A percentile compares a stretch with the other conserved stretches of the same genome.
These are phyloP conservation scores for Tenthredo livida DNA, from an alignment of 2,888 invertebrate genomes.

Conservation along the genomic window DNA sequence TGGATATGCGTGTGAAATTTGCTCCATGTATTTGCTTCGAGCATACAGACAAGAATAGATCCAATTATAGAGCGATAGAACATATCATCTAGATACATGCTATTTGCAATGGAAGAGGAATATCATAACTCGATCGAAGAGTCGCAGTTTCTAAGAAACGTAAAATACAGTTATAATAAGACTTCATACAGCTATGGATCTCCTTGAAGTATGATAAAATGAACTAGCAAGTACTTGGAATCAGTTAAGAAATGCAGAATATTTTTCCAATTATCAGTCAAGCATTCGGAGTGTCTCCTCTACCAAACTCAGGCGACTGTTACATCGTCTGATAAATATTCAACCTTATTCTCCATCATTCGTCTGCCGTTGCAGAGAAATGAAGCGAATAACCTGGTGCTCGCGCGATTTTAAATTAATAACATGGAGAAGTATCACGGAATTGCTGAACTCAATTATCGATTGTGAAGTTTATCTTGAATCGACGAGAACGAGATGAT, in stretches of 20 bases:
- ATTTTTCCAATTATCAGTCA: not conserved
- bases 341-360: not conserved
- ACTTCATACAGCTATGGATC: not conserved
- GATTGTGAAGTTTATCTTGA: slow-evolving; percentile 14
- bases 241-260: not conserved
- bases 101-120: not conserved
- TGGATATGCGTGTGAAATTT: not conserved
- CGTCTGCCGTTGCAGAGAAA: not conserved
- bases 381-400: not conserved
- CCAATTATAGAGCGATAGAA: not conserved
- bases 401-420: not conserved
- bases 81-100: not conserved
- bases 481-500: slow-evolving; percentile 2
- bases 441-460: not conserved
- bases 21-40: not conserved
- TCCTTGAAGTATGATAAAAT: not conserved
- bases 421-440: not conserved
- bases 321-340: not conserved
- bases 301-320: not conserved
- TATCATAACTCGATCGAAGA: not conserved
- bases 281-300: not conserved
- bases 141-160: not conserved
- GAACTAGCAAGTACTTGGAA: not conserved
- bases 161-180: not conserved
- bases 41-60: not conserved